A percentile compares a stretch with the other conserved stretches of the same genome.
These are phyloP conservation scores for Spisula subtruncata DNA, from an alignment of 2,888 invertebrate species.

Conservation along the genomic window DNA sequence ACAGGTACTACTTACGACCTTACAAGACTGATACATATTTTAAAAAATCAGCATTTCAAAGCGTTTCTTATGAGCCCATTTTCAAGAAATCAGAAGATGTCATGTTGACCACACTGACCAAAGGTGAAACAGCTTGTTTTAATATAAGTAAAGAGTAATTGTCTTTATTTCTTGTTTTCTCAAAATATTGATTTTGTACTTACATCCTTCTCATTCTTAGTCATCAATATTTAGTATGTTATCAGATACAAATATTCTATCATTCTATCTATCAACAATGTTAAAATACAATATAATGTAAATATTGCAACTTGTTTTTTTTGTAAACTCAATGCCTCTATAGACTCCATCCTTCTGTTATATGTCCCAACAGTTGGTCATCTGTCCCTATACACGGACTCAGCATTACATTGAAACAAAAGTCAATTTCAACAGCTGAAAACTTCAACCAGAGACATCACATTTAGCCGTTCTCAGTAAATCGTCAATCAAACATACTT, in stretches of 20 bases:
- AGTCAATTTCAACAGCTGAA: neutral
- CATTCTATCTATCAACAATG: slow-evolving; percentile 18
- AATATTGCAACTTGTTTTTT: slow-evolving; percentile 9
- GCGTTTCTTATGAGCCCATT: too few species aligned
- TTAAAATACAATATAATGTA: slow-evolving; percentile 17
- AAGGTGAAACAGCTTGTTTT: too few species aligned
- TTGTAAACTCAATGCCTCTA: neutral
- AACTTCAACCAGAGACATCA: neutral
- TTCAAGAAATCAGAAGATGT: too few species aligned
- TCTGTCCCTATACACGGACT: neutral
- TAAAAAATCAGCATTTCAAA: too few species aligned
- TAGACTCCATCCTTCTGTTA: neutral
- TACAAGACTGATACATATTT: too few species aligned
- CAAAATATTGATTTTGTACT: too few species aligned
- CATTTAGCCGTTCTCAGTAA: neutral
- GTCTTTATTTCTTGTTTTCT: too few species aligned
- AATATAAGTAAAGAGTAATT: too few species aligned
- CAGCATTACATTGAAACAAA: slow-evolving; percentile 6
- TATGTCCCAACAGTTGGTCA: neutral
- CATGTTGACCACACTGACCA: too few species aligned
- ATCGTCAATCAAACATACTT: neutral
- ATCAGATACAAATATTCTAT: neutral
- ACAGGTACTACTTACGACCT: too few species aligned
- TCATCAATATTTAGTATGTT: too few species aligned
- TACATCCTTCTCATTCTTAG: too few species aligned